A percentile compares a stretch with the other conserved stretches of the same genome.
Evolutionary conservation across 2,113 vertebrate species (phyloP).

Genomic region (Boleophthalmus pectinirostris): DNA sequence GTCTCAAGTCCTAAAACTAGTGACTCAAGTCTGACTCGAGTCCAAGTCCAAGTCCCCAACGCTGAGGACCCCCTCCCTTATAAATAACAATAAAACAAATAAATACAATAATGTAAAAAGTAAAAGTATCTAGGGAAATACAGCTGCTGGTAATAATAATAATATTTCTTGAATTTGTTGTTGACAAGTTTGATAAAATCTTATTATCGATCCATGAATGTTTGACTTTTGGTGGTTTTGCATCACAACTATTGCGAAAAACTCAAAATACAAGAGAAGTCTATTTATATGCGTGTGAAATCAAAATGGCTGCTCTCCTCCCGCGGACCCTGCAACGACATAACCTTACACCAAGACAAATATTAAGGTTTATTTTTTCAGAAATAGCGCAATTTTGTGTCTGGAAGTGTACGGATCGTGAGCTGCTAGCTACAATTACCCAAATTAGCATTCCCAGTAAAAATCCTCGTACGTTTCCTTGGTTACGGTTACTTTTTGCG

Average conservation of each 20-base stretch:
- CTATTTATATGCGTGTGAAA: background rate
- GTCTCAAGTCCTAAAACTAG: no score
- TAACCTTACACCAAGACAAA: background rate
- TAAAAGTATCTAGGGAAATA: no score
- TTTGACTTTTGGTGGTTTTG: background rate
- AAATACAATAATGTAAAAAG: no score
- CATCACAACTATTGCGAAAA: background rate
- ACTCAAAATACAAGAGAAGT: no score
- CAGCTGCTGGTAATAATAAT: no score
- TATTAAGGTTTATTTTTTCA: background rate
- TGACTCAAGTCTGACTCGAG: no score
- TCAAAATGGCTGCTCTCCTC: conserved; percentile 29
- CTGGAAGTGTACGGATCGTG: background rate
- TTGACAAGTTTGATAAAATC: no score
- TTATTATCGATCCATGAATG: no score
- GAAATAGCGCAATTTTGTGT: background rate
- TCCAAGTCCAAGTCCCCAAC: no score
- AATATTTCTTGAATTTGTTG: no score
- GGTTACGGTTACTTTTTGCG: background rate
- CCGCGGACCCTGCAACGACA: conserved; percentile 19
- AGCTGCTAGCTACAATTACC: background rate
- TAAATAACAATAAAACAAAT: no score
- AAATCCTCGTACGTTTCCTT: background rate
- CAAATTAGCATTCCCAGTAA: background rate
- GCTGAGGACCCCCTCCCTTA: no score